Evolutionary conservation across 2,113 vertebrate genomes (phyloP).

Genomic region (Phodopus roborovskii): DNA sequence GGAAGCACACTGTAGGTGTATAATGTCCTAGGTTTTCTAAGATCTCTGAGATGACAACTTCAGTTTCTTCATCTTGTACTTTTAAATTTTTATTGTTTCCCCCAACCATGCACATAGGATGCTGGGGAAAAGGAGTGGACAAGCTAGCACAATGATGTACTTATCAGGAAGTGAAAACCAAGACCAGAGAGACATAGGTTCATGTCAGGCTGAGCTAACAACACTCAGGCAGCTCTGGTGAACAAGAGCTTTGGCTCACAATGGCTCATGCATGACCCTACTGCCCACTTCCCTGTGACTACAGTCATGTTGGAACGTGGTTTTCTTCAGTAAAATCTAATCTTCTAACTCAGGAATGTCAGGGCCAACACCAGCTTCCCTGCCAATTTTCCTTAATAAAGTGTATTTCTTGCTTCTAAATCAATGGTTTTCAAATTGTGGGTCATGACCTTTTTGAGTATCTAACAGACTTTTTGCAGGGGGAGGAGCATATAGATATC

Average conservation of each 20-base stretch:
- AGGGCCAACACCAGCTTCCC: background rate
- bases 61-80: background rate
- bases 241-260: background rate
- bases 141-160: background rate
- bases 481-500: background rate
- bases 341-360: background rate
- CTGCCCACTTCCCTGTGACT: background rate
- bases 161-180: slow-evolving; percentile 10
- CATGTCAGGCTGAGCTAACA: background rate
- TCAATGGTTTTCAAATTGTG: background rate
- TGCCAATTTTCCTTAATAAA: background rate
- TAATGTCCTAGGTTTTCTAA: slow-evolving; percentile 5
- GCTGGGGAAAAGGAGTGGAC: background rate
- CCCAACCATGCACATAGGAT: background rate
- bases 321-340: background rate
- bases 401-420: background rate
- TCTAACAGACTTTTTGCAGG: too few relatives aligned
- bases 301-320: background rate
- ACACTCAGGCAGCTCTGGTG: background rate
- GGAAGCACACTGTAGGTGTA: background rate
- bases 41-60: background rate
- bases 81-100: background rate
- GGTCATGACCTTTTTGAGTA: background rate
- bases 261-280: background rate
- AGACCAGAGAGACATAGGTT: background rate